These are phyloP conservation scores for Magallana angulata DNA, from an alignment of 1,140 invertebrate species.

Conservation along the genomic window DNA sequence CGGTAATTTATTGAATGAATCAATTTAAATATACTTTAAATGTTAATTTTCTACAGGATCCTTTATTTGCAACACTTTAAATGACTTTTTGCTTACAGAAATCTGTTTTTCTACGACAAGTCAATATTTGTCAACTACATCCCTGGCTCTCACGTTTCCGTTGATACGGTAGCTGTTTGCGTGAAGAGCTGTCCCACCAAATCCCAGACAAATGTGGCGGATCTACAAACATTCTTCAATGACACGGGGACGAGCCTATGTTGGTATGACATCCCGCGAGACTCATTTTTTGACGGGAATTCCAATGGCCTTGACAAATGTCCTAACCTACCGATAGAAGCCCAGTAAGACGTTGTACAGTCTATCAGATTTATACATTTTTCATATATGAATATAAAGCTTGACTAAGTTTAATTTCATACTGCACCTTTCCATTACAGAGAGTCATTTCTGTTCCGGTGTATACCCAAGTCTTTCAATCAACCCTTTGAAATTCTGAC, in stretches of 20 bases:
- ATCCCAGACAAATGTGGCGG: slow-evolving; percentile 27
- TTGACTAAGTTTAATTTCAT: neutral
- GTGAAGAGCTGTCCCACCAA: slow-evolving; percentile 59
- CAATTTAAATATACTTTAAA: too few species aligned
- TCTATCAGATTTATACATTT: too few species aligned
- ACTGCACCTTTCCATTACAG: slow-evolving; percentile 52
- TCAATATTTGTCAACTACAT: slow-evolving; percentile 29
- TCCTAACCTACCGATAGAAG: slow-evolving; percentile 54
- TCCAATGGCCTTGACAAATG: slow-evolving; percentile 53
- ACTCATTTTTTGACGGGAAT: slow-evolving; percentile 45
- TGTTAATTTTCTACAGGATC: too few species aligned
- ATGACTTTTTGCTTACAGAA: neutral
- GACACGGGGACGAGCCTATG: slow-evolving; percentile 59
- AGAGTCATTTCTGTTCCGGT: slow-evolving; percentile 62
- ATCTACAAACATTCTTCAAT: slow-evolving; percentile 49
- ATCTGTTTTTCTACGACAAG: slow-evolving; percentile 39
- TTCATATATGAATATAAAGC: too few species aligned
- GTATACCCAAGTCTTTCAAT: slow-evolving; percentile 60
- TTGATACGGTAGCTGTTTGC: neutral
- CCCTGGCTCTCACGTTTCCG: neutral
- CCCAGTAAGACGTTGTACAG: slow-evolving; percentile 54
- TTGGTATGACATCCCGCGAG: slow-evolving; percentile 57
- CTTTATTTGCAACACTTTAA: too few species aligned
- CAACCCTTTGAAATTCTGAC: slow-evolving; percentile 32
- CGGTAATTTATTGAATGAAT: too few species aligned